Evolutionary conservation across 2,113 vertebrate species (phyloP).

Genomic region (Rhombomys opimus): DNA sequence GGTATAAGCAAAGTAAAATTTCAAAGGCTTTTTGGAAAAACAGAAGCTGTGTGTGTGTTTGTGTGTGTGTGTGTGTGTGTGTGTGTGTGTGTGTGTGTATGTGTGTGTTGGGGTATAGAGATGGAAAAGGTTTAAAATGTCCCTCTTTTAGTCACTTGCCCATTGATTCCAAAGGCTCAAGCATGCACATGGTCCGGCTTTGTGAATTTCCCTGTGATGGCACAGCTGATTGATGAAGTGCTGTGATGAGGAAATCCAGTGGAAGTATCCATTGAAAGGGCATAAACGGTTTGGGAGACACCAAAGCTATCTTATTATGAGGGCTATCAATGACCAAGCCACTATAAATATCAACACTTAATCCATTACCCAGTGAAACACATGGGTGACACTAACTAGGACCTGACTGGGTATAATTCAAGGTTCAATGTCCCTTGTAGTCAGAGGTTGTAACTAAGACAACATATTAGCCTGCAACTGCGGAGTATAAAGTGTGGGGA

Average conservation of each 20-base stretch:
- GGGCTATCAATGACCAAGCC: slow-evolving; percentile 55
- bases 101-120: not conserved
- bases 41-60: slow-evolving; percentile 44
- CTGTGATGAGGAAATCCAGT: slow-evolving; percentile 52
- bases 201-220: slow-evolving; percentile 12
- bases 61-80: slow-evolving; percentile 31
- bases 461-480: not conserved
- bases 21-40: slow-evolving; percentile 74
- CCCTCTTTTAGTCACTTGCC: slow-evolving; percentile 40
- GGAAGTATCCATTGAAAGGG: slow-evolving; percentile 44
- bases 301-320: slow-evolving; percentile 64
- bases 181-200: not conserved
- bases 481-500: not conserved
- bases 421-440: not conserved
- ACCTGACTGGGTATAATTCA: not conserved
- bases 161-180: slow-evolving; percentile 22
- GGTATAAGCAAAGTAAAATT: slow-evolving; percentile 70
- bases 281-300: slow-evolving; percentile 58
- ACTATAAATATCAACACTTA: slow-evolving; percentile 70
- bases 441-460: not conserved
- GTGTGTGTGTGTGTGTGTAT: not conserved
- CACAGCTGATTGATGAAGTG: slow-evolving; percentile 66
- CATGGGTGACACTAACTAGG: not conserved
- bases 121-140: slow-evolving; percentile 23
- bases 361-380: slow-evolving; percentile 62